Percentiles rank a stretch among this genome's conserved stretches.
These are phyloP conservation scores for Pangasius krempfi DNA, from an alignment of 2,797 vertebrate species.

Conservation along the genomic window DNA sequence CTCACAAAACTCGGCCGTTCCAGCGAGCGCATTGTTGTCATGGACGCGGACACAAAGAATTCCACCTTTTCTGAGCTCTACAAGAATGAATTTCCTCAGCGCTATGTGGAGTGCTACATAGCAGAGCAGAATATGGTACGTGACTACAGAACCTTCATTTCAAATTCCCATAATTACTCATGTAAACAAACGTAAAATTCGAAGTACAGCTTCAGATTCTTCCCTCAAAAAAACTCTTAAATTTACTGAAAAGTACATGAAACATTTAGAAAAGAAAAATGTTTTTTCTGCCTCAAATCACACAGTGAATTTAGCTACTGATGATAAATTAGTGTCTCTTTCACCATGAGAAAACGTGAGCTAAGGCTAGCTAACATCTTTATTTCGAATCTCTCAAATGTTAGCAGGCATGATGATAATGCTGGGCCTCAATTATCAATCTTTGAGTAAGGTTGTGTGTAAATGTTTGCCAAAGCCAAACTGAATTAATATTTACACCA, in stretches of 20 bases:
- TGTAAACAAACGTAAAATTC: not conserved
- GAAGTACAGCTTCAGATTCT: not conserved
- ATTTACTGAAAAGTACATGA: not conserved
- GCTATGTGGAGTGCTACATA: slow-evolving; percentile 93
- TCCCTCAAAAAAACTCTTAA: not conserved
- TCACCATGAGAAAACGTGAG: not conserved
- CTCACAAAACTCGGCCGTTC: slow-evolving; percentile 88
- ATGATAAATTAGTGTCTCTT: not conserved
- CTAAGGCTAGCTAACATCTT: not conserved
- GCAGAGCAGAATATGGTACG: slow-evolving; percentile 95
- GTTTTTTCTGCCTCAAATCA: not conserved
- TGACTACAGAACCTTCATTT: not conserved
- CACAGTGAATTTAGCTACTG: not conserved
- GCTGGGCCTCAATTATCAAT: too few species aligned
- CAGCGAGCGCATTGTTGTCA: slow-evolving; percentile 85
- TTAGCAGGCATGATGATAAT: not conserved
- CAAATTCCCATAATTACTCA: not conserved
- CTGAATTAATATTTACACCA: too few species aligned
- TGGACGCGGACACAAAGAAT: slow-evolving; percentile 95
- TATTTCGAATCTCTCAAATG: not conserved
- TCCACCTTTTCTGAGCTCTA: slow-evolving; percentile 92
- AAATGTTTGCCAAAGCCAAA: too few species aligned
- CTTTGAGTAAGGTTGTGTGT: too few species aligned
- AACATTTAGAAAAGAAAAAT: not conserved
- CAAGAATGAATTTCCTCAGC: slow-evolving; percentile 89